Evolutionary conservation across 1,140 invertebrate genomes (phyloP).

Genomic region (Laupala kohalensis): DNA sequence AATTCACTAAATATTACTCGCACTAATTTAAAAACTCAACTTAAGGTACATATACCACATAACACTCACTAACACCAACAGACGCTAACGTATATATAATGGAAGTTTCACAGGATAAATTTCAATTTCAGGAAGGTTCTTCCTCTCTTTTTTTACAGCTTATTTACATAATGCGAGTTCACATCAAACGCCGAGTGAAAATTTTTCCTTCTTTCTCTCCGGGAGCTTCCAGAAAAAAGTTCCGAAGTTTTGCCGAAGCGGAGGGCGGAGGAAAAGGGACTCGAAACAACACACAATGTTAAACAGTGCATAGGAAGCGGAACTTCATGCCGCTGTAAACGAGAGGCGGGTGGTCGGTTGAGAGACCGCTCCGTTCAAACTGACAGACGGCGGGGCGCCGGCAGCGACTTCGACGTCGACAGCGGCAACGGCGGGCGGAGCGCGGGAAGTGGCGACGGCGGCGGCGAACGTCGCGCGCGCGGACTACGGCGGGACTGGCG

Average conservation of each 20-base stretch:
- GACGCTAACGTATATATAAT: background rate
- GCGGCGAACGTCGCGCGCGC: background rate
- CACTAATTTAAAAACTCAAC: too few species aligned
- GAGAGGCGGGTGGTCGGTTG: too few species aligned
- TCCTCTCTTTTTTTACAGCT: background rate
- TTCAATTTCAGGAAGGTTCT: background rate
- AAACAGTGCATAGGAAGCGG: too few species aligned
- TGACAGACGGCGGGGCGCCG: background rate
- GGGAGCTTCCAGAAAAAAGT: background rate
- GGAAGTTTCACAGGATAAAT: background rate
- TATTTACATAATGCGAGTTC: background rate
- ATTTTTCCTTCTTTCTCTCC: background rate
- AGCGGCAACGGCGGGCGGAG: too few species aligned
- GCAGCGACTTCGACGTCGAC: too few species aligned
- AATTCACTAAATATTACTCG: too few species aligned
- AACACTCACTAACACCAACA: background rate
- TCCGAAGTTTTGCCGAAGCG: too few species aligned
- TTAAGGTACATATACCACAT: background rate
- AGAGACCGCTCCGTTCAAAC: too few species aligned
- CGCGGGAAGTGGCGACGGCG: too few species aligned
- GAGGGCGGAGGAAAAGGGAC: too few species aligned
- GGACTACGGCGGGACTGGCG: background rate
- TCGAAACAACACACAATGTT: too few species aligned
- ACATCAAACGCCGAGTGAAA: background rate
- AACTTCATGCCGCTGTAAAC: too few species aligned